Percentiles rank a stretch among this genome's conserved stretches.
Evolutionary conservation across 2,797 vertebrate species (phyloP).

Genomic region (Girardinus metallicus): DNA sequence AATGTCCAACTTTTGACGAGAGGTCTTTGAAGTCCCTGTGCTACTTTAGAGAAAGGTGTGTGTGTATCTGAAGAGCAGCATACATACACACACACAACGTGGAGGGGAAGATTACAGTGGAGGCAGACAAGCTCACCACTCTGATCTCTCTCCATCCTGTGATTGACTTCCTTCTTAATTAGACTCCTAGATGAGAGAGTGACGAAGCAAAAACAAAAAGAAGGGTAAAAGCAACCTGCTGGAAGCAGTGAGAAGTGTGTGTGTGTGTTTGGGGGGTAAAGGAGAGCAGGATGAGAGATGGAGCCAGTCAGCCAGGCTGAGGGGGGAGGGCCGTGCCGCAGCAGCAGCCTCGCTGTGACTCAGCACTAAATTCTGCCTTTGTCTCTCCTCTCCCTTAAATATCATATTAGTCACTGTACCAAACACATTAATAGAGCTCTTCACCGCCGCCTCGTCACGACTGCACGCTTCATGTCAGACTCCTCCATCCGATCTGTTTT

Average conservation of each 20-base stretch:
- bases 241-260: constrained; percentile 7
- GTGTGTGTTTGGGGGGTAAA: constrained; percentile 28
- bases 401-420: constrained; percentile 58
- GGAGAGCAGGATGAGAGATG: constrained; percentile 53
- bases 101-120: constrained; percentile 62
- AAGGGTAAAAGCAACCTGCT: constrained; percentile 31
- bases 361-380: constrained; percentile 72
- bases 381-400: constrained; percentile 49
- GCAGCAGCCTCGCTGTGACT: constrained; percentile 73
- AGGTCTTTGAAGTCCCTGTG: constrained; percentile 51
- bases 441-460: constrained; percentile 43
- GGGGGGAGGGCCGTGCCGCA: constrained; percentile 64
- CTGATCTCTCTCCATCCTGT: constrained; percentile 53
- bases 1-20: constrained; percentile 48
- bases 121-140: constrained; percentile 58
- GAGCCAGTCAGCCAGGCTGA: constrained; percentile 51
- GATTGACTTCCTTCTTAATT: constrained; percentile 70
- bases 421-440: constrained; percentile 37
- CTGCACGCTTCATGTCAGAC: constrained; percentile 8
- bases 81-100: constrained; percentile 53
- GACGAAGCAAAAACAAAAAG: constrained; percentile 35
- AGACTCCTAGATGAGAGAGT: constrained; percentile 60
- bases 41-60: constrained; percentile 8
- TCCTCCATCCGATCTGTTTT: constrained; percentile 13
- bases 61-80: constrained; percentile 34